A percentile compares a stretch with the other conserved stretches of the same genome.
These are phyloP conservation scores for Minunthozetes semirufus DNA, from an alignment of 2,888 invertebrate genomes.

Conservation along the genomic window DNA sequence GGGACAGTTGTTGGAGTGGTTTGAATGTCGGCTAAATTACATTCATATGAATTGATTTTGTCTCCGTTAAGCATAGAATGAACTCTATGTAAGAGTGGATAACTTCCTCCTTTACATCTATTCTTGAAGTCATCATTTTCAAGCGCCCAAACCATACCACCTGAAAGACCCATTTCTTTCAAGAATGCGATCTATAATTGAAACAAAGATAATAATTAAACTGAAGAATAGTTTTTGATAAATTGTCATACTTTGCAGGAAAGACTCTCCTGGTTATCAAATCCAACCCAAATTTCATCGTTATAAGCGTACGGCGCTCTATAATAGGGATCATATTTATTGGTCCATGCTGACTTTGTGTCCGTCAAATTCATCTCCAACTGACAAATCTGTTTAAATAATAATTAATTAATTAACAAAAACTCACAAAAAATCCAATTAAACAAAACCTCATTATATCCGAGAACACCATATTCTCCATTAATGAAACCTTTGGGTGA, in stretches of 20 bases:
- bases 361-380: neutral
- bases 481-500: conserved; percentile 41
- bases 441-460: conserved; percentile 40
- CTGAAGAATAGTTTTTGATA: too few species aligned
- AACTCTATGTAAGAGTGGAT: conserved; percentile 25
- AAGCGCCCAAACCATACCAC: conserved; percentile 29
- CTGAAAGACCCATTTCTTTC: conserved; percentile 23
- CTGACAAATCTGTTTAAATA: conserved; percentile 6
- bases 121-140: conserved; percentile 32
- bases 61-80: conserved; percentile 24
- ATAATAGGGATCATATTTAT: conserved; percentile 21
- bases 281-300: conserved; percentile 15
- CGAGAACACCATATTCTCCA: conserved; percentile 41
- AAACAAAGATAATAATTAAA: too few species aligned
- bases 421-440: neutral
- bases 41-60: conserved; percentile 26
- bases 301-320: conserved; percentile 31
- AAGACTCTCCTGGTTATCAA: conserved; percentile 19
- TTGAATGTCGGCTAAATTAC: neutral
- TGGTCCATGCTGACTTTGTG: neutral
- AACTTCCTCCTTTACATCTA: neutral
- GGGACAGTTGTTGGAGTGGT: neutral
- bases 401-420: neutral
- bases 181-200: neutral
- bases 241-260: conserved; percentile 31